These are phyloP conservation scores for Oxystoma pomonae DNA, from an alignment of 2,888 invertebrate genomes.

Conservation along the genomic window DNA sequence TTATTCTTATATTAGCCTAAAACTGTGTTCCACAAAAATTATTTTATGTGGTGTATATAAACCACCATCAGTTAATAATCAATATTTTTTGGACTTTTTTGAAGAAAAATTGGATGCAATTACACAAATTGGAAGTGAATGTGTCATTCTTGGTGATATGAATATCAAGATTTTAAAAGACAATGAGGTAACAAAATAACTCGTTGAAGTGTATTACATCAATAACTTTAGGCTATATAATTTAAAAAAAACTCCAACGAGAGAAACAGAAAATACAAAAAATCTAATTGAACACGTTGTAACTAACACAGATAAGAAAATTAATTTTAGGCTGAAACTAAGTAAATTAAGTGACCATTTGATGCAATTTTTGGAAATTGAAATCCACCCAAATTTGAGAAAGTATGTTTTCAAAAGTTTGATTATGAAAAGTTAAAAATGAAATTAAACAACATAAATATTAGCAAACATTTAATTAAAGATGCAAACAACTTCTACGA, in stretches of 20 bases:
- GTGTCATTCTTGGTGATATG: not conserved
- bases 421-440: no score
- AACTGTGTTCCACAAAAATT: not conserved
- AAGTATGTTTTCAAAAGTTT: no score
- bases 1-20: not conserved
- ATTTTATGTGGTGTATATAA: slow-evolving; percentile 1
- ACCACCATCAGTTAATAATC: not conserved
- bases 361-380: not conserved
- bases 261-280: not conserved
- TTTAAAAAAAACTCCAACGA: not conserved
- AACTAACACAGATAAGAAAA: not conserved
- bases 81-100: not conserved
- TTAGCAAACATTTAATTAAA: not conserved
- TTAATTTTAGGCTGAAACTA: not conserved
- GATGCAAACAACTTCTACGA: not conserved
- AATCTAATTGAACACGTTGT: not conserved
- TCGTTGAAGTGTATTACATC: no score
- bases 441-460: not conserved
- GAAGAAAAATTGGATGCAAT: not conserved
- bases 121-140: not conserved
- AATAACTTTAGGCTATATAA: not conserved
- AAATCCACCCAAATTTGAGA: no score
- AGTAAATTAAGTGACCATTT: not conserved
- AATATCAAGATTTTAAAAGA: not conserved
- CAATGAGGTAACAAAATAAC: no score